Evolutionary conservation across 2,888 invertebrate species (phyloP).

Genomic region (Lampropteryx suffumata): DNA sequence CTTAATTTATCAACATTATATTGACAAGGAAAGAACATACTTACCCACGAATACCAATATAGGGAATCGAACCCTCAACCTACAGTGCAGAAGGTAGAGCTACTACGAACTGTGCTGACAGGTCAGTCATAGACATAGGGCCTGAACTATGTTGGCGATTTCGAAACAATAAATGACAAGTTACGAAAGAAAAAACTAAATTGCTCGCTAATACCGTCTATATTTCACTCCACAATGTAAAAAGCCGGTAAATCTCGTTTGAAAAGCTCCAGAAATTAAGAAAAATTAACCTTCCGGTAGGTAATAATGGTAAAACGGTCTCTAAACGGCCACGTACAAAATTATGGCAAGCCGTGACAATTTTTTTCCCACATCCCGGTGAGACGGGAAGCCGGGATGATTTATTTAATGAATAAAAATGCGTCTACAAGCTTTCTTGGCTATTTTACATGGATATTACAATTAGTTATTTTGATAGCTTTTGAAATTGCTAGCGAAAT

Average conservation of each 20-base stretch:
- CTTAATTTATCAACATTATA: too few species aligned
- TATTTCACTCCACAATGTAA: slow-evolving; percentile 30
- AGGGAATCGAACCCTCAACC: too few species aligned
- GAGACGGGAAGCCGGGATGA: slow-evolving; percentile 64
- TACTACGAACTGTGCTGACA: too few species aligned
- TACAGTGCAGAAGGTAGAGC: too few species aligned
- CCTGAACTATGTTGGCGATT: too few species aligned
- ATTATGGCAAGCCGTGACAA: slow-evolving; percentile 79
- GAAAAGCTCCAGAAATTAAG: slow-evolving; percentile 71
- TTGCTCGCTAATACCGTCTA: slow-evolving; percentile 6
- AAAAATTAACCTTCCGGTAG: slow-evolving; percentile 73
- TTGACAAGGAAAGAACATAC: too few species aligned
- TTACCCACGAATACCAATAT: too few species aligned
- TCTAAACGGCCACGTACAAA: slow-evolving; percentile 73
- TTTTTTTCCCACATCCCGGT: slow-evolving; percentile 71
- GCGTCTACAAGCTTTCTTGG: slow-evolving; percentile 51
- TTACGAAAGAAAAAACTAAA: slow-evolving; percentile 13
- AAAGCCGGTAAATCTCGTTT: slow-evolving; percentile 42
- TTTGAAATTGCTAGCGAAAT: slow-evolving; percentile 56
- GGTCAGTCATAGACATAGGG: too few species aligned
- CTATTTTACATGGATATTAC: slow-evolving; percentile 67
- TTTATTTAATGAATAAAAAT: slow-evolving; percentile 83
- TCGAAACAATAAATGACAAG: too few species aligned
- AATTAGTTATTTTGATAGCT: slow-evolving; percentile 71
- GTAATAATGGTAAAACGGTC: slow-evolving; percentile 65